Base-by-base conservation (phyloP, 2,113 vertebrate species). In the Pygoscelis antarcticus region DNA sequence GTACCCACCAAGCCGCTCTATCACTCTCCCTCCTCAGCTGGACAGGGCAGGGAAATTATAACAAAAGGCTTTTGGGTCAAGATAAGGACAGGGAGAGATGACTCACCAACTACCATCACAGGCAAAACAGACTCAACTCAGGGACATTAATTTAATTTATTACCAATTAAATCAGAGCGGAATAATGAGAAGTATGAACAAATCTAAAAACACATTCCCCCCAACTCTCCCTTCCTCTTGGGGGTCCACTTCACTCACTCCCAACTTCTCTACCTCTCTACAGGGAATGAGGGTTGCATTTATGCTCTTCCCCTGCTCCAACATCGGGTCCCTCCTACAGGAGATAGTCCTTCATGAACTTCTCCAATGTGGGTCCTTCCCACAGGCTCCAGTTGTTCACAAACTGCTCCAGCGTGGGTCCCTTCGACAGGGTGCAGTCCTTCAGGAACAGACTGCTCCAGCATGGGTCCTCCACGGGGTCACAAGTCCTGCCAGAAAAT, bases 381-480 rank as follows among this genome's bases (percentile, higher is more conserved):
- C 40, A 42, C 0, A 1, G 12, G 2, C 5, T 10, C 20, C n/a
- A 70, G 23, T 4, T 51, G 27, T 51, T 79, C 61, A 79, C 3
- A 16, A 54, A 27, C 38, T 64, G 2, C 20, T 51, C 18, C n/a
- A 69, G 10, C 0, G 0, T 5, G 20, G 13, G 42, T 7, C 47
- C 38, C 5, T 42, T 19, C 36, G 7, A 60, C 1, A 1, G 36
- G 27, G 11, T 42, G 18, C 22, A 52, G 23, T 42, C 18, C 36
- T 79, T 65, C 47, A 79, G 7, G 22, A 54, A 20, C 25, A 16
- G 18, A 9, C 13, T 58, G 36, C 36, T 52, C 52, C 15, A 54
- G 26, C 2, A 2, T 4, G 7, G 10, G 20, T 13, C 42, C 13
- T 44, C 36, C 19, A 17, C 0, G 0, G 16, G 61, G 27, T 32